A percentile compares a stretch with the other conserved stretches of the same genome.
Conservation (phyloP, 1,140 invertebrate species). For the Agrilus planipennis region DNA sequence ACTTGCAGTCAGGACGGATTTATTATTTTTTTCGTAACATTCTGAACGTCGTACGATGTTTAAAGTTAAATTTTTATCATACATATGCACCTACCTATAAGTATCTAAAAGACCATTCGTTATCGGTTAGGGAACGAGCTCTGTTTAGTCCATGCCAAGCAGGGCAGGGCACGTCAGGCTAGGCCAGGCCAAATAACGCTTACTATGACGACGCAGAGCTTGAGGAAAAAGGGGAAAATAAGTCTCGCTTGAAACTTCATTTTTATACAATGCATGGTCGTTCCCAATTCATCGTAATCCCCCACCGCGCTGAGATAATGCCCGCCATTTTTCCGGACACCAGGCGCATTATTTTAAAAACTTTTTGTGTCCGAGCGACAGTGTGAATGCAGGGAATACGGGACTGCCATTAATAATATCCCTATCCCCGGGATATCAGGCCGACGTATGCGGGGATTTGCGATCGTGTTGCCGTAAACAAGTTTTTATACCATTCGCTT, state of each 20-base stretch:
- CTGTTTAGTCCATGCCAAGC: no score
- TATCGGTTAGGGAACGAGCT: no score
- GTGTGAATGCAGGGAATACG: slow-evolving; percentile 16
- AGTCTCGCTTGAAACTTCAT: slow-evolving; percentile 3
- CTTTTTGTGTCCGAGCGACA: slow-evolving; percentile 24
- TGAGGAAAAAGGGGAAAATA: no score
- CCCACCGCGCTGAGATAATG: slow-evolving; percentile 25
- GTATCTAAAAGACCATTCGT: no score
- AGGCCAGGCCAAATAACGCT: no score
- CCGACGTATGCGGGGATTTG: not conserved
- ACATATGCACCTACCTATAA: no score
- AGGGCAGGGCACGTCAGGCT: no score
- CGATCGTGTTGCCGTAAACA: not conserved
- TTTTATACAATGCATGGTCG: slow-evolving; percentile 8
- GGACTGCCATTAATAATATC: slow-evolving; percentile 21
- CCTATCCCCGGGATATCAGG: slow-evolving; percentile 15
- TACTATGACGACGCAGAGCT: no score
- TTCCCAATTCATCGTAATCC: slow-evolving; percentile 17
- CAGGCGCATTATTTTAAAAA: slow-evolving; percentile 29
- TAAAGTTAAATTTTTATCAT: no score
- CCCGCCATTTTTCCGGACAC: slow-evolving; percentile 27
- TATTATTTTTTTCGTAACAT: no score
- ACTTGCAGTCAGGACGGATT: no score
- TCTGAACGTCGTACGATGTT: no score
- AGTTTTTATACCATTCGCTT: not conserved